Evolutionary conservation across 2,113 vertebrate genomes (phyloP), one percentile per base, ranked within the genome.

Genomic region (Cephalopholis sonnerati): DNA sequence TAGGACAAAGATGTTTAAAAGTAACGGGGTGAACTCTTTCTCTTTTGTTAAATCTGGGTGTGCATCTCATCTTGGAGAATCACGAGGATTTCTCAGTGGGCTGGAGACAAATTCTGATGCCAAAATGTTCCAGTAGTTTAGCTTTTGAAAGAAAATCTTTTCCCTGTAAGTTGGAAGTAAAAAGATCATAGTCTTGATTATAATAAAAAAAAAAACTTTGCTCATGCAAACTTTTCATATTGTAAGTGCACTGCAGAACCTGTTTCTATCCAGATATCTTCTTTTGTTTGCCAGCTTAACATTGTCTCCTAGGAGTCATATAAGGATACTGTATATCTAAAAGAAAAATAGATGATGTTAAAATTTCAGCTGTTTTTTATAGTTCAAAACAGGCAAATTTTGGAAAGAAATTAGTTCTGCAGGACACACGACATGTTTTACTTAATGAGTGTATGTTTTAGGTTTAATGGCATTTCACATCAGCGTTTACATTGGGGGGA

Each of bases 401-500:
- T n/a, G 66, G 6, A 44, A 8, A 62, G 13, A 76, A 75, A 62
- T 13, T 18, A 58, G 67, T 67, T 79, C 48, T 63, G 76, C 54
- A 53, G 81, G 63, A 77, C 67, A 67, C 74, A 9, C 25, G 46
- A 64, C 70, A 74, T 78, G 62, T 83, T 46, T 85, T 68, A 76
- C 62, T 87, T 86, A 70, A 51, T 61, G 46, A 82, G 39, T 82
- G 48, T 84, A 67, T 84, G 73, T 84, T 71, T 74, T 66, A 69
- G 62, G 81, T 83, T 85, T 87, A 79, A 90, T 86, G 85, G 68
- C 78, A 88, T 92, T 93, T 93, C 79, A 90, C 75, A 82, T 91
- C 79, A 81, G 89, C 81, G 91, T 94, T 94, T 93, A 93, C 93
- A 94, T 85, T 66, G 65, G 63, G 83, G 82, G 29, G 53, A 22